Evolutionary conservation across 2,888 invertebrate genomes (phyloP), one percentile per base, ranked within the genome.

Genomic region (Dryococelus australis): DNA sequence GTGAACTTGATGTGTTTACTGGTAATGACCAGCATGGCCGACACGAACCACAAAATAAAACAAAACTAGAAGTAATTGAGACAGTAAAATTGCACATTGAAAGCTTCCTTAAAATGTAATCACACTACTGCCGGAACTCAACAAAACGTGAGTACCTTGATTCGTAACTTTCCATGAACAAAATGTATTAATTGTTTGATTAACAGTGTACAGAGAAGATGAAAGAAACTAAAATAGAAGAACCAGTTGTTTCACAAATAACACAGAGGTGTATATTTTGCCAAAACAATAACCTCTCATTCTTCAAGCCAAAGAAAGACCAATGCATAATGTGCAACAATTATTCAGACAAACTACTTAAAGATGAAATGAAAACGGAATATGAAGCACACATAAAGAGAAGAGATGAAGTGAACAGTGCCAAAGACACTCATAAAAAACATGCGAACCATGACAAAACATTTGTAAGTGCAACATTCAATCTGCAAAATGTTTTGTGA

Each of bases 401-500:
- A 85, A 85, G 43, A 43, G 85, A 85, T 13, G 84, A 84, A 84
- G 47, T 47, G 1, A 47, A 47, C 47, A 47, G 47, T 47, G 47
- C 47, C 47, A 84, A 84, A 84, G 4, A 26, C n/a, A n/a, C n/a
- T 26, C 4, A 0, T 28, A 0, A 84, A 84, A 0, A 84, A 9
- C 26, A 43, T 28, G 84, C 35, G 12, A 28, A 12, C 0, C 8
- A 84, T n/a, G 84, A 84, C 35, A 28, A 84, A 28, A 84, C 4
- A 13, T 84, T 84, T 84, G n/a, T n/a, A 28, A 35, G 84, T 47
- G 8, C 47, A 47, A 84, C 84, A 26, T 84, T 84, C 84, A 27
- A 84, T 28, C 84, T 84, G 24, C 85, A 85, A 85, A 85, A 47
- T 85, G 20, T 85, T 85, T 85, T 85, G 43, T 47, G n/a, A 85